Base-by-base conservation (phyloP, 2,797 vertebrate genomes). In the Avahi laniger region DNA sequence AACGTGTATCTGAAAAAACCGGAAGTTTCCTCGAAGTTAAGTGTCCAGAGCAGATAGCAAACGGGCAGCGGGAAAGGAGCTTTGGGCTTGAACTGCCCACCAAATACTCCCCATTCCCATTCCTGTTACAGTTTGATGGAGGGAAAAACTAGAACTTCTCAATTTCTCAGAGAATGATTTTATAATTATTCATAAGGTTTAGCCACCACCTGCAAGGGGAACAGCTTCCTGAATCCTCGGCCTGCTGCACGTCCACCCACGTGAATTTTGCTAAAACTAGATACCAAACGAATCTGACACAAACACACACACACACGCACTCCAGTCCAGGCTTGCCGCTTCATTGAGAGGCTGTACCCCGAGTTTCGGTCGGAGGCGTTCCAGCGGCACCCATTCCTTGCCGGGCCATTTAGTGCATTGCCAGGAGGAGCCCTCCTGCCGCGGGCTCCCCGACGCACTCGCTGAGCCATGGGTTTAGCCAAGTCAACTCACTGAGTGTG, bases 221-320 rank as follows among this genome's bases (percentile, higher is more conserved):
- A 22, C 17, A 80, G 69, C 69, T 82, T 75, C 69, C 46, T n/a
- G 22, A 93, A 91, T 78, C 54, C 20, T 6, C 1, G 9, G 48
- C 28, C 75, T 59, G 76, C 65, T 80, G 52, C 61, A 38, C 8
- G 28, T 52, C 26, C 50, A 57, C 46, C 70, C 38, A 28, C 6
- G 28, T 43, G 41, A 89, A 72, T 87, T 92, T 79, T 75, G 85
- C 72, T 92, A 69, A 87, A 95, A 96, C n/a, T 50, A 84, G 69
- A 48, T 41, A 18, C 10, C 33, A 33, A 93, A 30, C 0, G 14
- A 35, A 43, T 28, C 41, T 13, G 50, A 86, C 43, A 41, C 14
- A 26, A 28, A 72, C 70, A 1, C 59, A 28, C 48, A 9, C 78
- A 3, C 52, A 75, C 50, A 46, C 46, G 12, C 41, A 4, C 75